A percentile compares a stretch with the other conserved stretches of the same genome.
Evolutionary conservation across 2,113 vertebrate genomes (phyloP).

Genomic region (Cheirogaleus medius): DNA sequence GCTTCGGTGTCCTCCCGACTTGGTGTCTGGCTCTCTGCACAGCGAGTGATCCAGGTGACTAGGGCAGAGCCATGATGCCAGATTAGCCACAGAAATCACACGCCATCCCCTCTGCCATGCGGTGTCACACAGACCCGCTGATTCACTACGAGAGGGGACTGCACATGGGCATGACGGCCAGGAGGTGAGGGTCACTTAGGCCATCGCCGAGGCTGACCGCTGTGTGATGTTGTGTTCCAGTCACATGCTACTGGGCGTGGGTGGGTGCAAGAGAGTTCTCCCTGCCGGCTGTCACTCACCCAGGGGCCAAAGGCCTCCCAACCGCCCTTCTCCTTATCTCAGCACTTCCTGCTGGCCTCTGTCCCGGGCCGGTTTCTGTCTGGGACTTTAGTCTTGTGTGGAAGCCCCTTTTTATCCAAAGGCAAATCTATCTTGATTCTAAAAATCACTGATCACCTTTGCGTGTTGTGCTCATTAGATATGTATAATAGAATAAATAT

Average conservation of each 20-base stretch:
- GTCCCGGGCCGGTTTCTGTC: background rate
- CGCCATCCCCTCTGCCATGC: too few relatives aligned
- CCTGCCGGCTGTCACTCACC: background rate
- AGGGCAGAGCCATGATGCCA: background rate
- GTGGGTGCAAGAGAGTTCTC: background rate
- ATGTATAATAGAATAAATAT: background rate
- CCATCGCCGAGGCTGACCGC: background rate
- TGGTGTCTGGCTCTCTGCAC: background rate
- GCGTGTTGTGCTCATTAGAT: background rate
- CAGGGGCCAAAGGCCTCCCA: background rate
- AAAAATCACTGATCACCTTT: background rate
- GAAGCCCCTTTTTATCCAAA: background rate
- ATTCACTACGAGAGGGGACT: background rate
- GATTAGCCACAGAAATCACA: background rate
- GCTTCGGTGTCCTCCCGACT: background rate
- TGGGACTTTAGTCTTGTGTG: background rate
- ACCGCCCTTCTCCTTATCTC: background rate
- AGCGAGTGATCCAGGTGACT: background rate
- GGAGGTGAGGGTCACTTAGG: background rate
- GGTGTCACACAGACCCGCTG: too few relatives aligned
- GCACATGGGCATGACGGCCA: too few relatives aligned
- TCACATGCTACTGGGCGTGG: background rate
- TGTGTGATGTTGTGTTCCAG: fast-evolving
- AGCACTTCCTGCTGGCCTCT: background rate
- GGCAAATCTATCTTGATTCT: background rate